A percentile compares a stretch with the other conserved stretches of the same genome.
phyloP scores from a whole-genome alignment of 2,797 vertebrate species.

The Naso thynnoides region DNA sequence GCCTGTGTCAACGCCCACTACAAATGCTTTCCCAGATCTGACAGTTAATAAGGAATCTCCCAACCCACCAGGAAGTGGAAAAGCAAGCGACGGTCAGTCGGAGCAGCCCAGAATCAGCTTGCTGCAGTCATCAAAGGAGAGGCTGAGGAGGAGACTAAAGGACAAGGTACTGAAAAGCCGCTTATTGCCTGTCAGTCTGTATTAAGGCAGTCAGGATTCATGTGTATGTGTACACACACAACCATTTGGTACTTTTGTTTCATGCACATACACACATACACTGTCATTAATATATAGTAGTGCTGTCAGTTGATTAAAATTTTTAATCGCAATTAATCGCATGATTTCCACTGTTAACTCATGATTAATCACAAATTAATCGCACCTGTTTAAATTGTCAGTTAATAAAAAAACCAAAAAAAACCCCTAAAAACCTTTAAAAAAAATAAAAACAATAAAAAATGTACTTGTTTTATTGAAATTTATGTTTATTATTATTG shows the following conservation, averaged over 20 bases:
- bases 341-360: no score
- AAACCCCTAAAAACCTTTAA: no score
- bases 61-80: constrained; percentile 39
- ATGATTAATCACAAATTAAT: no score
- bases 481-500: no score
- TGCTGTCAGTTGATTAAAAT: no score
- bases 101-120: constrained; percentile 90
- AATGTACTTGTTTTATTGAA: no score
- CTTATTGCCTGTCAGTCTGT: constrained; percentile 70
- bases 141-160: constrained; percentile 94
- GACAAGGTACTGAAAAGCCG: constrained; percentile 90
- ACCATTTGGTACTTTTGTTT: constrained; percentile 49
- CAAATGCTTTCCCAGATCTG: constrained; percentile 35
- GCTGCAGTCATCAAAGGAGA: constrained; percentile 97
- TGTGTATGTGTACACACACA: constrained; percentile 42
- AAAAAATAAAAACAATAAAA: no score
- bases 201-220: constrained; percentile 64
- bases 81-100: constrained; percentile 50
- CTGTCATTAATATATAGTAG: constrained; percentile 33
- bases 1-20: constrained; percentile 42
- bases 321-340: no score
- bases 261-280: constrained; percentile 20
- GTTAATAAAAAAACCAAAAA: no score
- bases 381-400: no score
- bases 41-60: constrained; percentile 53